Evolutionary conservation across 2,888 invertebrate species (phyloP).

Genomic region (Micoletzkya japonica): DNA sequence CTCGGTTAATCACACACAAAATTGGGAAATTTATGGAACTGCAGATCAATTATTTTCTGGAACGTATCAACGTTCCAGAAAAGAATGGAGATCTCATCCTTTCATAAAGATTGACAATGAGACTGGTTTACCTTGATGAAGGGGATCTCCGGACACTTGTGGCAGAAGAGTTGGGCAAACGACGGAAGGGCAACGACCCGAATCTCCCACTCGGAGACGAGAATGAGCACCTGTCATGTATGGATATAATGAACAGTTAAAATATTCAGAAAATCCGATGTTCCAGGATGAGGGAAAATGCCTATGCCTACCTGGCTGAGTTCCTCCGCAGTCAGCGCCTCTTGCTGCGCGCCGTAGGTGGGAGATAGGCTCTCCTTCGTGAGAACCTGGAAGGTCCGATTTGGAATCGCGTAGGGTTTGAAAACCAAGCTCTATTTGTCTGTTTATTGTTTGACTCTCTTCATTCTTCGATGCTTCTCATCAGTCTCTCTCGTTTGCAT

Average conservation of each 20-base stretch:
- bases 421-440: too few relatives aligned
- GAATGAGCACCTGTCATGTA: slow-evolving; percentile 46
- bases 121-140: slow-evolving; percentile 54
- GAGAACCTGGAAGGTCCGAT: slow-evolving; percentile 35
- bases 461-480: too few relatives aligned
- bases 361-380: slow-evolving; percentile 57
- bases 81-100: too few relatives aligned
- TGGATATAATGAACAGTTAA: background rate
- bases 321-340: slow-evolving; percentile 36
- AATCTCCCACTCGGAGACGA: slow-evolving; percentile 57
- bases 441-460: too few relatives aligned
- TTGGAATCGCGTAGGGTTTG: background rate
- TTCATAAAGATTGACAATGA: too few relatives aligned
- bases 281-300: background rate
- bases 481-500: too few relatives aligned
- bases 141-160: slow-evolving; percentile 54
- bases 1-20: too few relatives aligned
- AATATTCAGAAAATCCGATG: background rate
- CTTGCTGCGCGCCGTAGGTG: slow-evolving; percentile 37
- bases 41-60: too few relatives aligned
- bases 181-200: slow-evolving; percentile 55
- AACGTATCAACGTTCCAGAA: too few relatives aligned
- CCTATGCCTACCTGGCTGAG: slow-evolving; percentile 32
- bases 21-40: background rate
- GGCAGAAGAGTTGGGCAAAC: slow-evolving; percentile 51